Conservation (phyloP, 2,113 vertebrate species). For the Eudyptes chrysolophus region DNA sequence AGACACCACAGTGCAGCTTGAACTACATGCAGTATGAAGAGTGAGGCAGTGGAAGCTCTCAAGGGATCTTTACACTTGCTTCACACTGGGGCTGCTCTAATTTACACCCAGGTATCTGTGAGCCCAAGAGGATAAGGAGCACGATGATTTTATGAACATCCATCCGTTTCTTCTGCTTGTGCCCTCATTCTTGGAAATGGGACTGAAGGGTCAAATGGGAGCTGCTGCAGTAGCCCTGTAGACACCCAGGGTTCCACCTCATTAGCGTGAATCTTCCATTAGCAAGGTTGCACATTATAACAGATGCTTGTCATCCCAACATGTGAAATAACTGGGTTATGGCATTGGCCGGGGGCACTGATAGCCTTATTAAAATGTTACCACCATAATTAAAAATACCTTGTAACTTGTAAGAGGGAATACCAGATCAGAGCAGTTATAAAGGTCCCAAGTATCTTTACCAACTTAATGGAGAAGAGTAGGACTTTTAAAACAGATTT, state of each 20-base stretch:
- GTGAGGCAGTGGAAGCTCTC: neutral
- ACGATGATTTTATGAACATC: neutral
- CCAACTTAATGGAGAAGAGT: neutral
- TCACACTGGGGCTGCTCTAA: neutral
- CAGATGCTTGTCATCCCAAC: neutral
- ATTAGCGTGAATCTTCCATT: neutral
- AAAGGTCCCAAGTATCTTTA: neutral
- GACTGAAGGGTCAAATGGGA: neutral
- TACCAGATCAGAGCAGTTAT: neutral
- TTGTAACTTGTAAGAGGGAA: neutral
- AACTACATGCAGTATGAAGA: neutral
- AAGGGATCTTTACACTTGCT: neutral
- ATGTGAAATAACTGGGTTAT: neutral
- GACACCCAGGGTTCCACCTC: neutral
- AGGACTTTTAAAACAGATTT: neutral
- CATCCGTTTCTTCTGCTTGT: neutral
- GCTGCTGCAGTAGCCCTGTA: neutral
- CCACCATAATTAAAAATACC: neutral
- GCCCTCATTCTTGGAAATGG: neutral
- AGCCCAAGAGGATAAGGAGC: neutral
- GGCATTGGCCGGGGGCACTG: neutral
- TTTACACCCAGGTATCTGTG: neutral
- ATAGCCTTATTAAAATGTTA: conserved; percentile 25
- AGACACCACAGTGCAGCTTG: neutral
- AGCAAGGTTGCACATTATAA: neutral